Conservation (phyloP, 1,140 invertebrate species). For the Ridgeia piscesae region DNA sequence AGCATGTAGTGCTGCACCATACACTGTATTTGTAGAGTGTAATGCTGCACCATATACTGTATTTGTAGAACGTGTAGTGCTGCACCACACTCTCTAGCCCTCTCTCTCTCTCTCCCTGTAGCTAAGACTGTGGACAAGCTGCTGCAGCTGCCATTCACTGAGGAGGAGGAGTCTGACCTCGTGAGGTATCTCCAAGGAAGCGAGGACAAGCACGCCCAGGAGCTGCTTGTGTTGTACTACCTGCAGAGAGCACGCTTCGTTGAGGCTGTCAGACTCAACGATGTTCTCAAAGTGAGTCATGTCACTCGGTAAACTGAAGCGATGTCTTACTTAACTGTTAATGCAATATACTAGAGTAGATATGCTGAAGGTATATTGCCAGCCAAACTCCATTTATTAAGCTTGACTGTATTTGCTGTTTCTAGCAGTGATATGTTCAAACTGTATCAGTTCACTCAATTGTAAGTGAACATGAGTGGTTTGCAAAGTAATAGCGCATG, state of each 20-base stretch:
- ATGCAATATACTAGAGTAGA: too few relatives aligned
- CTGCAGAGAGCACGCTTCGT: conserved; percentile 56
- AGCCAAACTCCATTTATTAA: too few relatives aligned
- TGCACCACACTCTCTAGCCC: conserved; percentile 39
- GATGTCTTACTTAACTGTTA: too few relatives aligned
- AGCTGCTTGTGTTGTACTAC: conserved; percentile 60
- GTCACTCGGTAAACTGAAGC: too few relatives aligned
- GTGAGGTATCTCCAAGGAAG: conserved; percentile 61
- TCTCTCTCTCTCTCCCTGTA: conserved; percentile 30
- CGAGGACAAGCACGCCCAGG: conserved; percentile 57
- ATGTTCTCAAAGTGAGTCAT: conserved; percentile 43
- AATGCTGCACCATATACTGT: neutral
- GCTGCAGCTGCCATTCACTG: conserved; percentile 61
- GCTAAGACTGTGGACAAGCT: conserved; percentile 61
- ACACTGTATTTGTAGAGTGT: neutral
- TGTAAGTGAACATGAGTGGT: too few relatives aligned
- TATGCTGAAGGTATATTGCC: too few relatives aligned
- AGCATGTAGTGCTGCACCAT: neutral
- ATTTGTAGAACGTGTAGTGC: conserved; percentile 21
- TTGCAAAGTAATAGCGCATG: too few relatives aligned
- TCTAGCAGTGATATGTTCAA: too few relatives aligned
- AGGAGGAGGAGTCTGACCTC: conserved; percentile 63
- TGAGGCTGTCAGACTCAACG: conserved; percentile 54
- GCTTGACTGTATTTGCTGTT: too few relatives aligned
- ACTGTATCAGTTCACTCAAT: too few relatives aligned